phyloP scores from a whole-genome alignment of 2,888 invertebrate genomes.

The Apotomis betuletana region DNA sequence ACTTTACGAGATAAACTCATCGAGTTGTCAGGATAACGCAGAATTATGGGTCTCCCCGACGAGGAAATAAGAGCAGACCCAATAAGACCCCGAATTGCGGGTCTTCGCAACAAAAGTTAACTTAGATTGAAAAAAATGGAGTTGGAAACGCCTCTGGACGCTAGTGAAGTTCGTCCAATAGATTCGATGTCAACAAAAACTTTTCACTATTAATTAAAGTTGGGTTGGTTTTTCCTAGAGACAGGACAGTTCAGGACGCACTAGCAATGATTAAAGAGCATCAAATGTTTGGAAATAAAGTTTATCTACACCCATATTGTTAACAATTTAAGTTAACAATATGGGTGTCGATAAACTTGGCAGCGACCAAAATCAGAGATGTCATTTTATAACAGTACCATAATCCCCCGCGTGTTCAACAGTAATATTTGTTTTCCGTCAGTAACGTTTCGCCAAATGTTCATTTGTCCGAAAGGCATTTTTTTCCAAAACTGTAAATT shows the following conservation, averaged over 20 bases:
- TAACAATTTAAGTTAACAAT: too few species aligned
- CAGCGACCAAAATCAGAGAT: too few species aligned
- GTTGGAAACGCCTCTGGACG: constrained; percentile 7
- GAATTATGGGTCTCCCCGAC: constrained; percentile 37
- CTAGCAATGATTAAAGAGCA: background rate
- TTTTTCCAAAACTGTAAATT: too few species aligned
- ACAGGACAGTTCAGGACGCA: background rate
- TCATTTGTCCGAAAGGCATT: too few species aligned
- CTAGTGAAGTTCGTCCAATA: constrained; percentile 16
- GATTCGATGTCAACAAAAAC: constrained; percentile 17
- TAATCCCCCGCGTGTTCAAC: too few species aligned
- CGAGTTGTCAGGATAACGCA: constrained; percentile 38
- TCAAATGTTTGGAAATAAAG: background rate
- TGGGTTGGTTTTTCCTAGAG: background rate
- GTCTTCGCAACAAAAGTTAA: constrained; percentile 30
- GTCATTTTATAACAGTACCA: too few species aligned
- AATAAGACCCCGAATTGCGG: constrained; percentile 34
- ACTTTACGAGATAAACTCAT: constrained; percentile 41
- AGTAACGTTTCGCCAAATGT: too few species aligned
- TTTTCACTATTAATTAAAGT: constrained; percentile 31
- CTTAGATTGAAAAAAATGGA: constrained; percentile 40
- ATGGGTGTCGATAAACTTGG: too few species aligned
- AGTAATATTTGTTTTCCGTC: too few species aligned
- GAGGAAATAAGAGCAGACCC: constrained; percentile 38
- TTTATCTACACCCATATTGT: too few species aligned